Percentiles rank a stretch among this genome's conserved stretches.
Evolutionary conservation across 2,113 vertebrate genomes (phyloP).

Genomic region (Grus americana): DNA sequence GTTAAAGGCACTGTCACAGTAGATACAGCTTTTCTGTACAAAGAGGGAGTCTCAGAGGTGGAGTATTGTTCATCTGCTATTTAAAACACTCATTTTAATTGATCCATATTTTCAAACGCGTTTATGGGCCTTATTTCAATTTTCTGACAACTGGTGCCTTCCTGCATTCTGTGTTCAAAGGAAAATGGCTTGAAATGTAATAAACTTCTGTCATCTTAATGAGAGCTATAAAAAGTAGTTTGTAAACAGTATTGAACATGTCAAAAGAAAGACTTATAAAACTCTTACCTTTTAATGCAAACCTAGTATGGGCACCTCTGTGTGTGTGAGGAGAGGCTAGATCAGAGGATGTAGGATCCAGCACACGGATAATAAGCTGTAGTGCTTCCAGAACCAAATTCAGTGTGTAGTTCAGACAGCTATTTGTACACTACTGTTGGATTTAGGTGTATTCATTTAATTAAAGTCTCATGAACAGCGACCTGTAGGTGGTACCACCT

Average conservation of each 20-base stretch:
- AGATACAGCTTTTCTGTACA: not conserved
- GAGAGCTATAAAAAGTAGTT: not conserved
- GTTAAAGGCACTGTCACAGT: not conserved
- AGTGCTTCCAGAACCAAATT: not conserved
- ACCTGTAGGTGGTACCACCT: not conserved
- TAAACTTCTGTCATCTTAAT: not conserved
- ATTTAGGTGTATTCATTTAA: not conserved
- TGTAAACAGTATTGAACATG: not conserved
- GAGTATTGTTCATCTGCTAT: not conserved
- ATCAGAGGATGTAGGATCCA: not conserved
- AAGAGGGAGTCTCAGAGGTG: not conserved
- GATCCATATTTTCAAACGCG: not conserved
- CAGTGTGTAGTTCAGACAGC: not conserved
- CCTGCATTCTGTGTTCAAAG: not conserved
- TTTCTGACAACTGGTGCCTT: not conserved
- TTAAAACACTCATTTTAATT: not conserved
- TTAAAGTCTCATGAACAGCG: not conserved
- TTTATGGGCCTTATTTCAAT: not conserved
- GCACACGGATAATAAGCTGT: rapidly evolving
- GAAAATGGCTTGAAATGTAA: not conserved
- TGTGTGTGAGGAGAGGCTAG: not conserved
- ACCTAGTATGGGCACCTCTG: not conserved
- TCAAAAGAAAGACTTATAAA: not conserved
- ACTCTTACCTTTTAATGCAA: not conserved
- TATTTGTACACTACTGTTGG: not conserved